A percentile compares a stretch with the other conserved stretches of the same genome.
phyloP scores from a whole-genome alignment of 2,113 vertebrate species.

The Speoplatyrhinus poulsoni region DNA sequence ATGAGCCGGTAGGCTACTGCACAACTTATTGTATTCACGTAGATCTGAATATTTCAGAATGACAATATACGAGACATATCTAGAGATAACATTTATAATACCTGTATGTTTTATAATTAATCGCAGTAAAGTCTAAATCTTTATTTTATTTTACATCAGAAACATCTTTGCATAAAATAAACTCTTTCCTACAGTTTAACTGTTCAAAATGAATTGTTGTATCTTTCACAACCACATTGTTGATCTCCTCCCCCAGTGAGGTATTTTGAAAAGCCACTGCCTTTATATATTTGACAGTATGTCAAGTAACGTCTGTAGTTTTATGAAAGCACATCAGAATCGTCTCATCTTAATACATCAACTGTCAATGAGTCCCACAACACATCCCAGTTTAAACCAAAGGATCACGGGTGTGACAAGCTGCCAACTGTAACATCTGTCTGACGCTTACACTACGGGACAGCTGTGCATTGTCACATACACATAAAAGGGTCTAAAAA shows the following conservation, averaged over 20 bases:
- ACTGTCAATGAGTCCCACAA: slow-evolving; percentile 22
- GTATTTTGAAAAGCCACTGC: not conserved
- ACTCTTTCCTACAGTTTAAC: no score
- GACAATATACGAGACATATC: slow-evolving; percentile 3
- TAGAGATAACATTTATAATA: not conserved
- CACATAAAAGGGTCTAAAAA: slow-evolving; percentile 2
- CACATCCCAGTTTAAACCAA: slow-evolving; percentile 17
- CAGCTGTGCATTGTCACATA: slow-evolving; percentile 20
- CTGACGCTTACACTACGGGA: slow-evolving; percentile 49
- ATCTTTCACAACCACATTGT: not conserved
- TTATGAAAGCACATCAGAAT: slow-evolving; percentile 31
- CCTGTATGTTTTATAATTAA: no score
- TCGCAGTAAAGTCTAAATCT: no score
- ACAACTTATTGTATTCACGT: no score
- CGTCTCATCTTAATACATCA: slow-evolving; percentile 39
- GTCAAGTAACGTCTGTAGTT: slow-evolving; percentile 21
- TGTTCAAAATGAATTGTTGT: no score
- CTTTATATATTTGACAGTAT: not conserved
- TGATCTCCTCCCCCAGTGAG: not conserved
- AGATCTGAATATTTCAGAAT: no score
- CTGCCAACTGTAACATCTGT: slow-evolving; percentile 13
- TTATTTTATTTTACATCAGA: no score
- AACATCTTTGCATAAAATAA: no score
- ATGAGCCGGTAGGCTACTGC: no score
- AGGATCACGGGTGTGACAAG: slow-evolving; percentile 34